Conservation (phyloP, 2,113 vertebrate genomes). For the Tetraodon nigroviridis region DNA sequence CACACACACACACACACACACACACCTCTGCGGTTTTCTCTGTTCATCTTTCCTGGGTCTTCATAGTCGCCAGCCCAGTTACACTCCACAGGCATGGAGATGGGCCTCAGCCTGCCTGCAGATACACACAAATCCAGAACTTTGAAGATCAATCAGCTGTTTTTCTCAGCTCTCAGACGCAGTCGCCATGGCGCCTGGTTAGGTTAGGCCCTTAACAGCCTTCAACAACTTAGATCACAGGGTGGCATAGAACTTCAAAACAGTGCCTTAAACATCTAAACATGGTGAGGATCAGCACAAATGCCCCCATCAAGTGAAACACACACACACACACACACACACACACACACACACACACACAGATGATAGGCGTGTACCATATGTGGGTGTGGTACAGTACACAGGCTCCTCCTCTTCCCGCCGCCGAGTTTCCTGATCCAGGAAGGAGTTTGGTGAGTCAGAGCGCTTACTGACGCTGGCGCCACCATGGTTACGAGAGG, state of each 20-base stretch:
- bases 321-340: conserved; percentile 7
- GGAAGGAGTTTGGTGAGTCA: conserved; percentile 97
- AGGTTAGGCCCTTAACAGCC: no score
- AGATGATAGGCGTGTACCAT: conserved; percentile 72
- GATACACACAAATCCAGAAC: conserved; percentile 21
- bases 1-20: conserved; percentile 17
- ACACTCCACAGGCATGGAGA: conserved; percentile 98
- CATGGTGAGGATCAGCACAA: no score
- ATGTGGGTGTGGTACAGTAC: conserved; percentile 94
- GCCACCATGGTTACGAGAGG: conserved; percentile 82
- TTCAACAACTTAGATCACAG: no score
- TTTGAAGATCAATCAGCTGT: no score
- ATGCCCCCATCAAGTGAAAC: neutral
- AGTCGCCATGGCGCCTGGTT: no score
- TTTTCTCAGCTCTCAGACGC: no score
- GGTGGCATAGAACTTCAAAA: no score
- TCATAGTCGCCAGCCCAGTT: conserved; percentile 98
- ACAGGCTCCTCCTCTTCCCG: conserved; percentile 92
- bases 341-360: conserved; percentile 5
- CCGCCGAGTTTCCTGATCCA: conserved; percentile 93
- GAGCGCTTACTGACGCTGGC: conserved; percentile 86
- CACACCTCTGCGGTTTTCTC: conserved; percentile 95
- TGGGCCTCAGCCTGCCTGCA: conserved; percentile 92
- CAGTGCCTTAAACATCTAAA: no score
- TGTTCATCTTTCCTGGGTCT: conserved; percentile 93